phyloP scores from a whole-genome alignment of 2,113 vertebrate species.

The Plotosus lineatus region DNA sequence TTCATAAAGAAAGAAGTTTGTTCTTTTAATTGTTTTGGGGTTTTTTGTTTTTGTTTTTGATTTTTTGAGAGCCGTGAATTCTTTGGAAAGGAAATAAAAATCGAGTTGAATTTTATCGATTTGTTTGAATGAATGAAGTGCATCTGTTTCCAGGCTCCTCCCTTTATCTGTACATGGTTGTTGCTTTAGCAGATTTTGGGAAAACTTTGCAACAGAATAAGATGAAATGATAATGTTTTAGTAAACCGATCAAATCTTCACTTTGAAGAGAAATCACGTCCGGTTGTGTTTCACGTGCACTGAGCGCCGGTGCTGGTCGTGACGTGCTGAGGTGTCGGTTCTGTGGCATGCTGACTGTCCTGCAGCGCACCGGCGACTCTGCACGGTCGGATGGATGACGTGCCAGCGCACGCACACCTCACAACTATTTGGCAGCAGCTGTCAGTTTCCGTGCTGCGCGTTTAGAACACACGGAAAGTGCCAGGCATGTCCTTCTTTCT shows the following conservation, averaged over 20 bases:
- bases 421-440: slow-evolving; percentile 75
- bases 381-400: slow-evolving; percentile 64
- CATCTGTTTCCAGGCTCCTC: neutral
- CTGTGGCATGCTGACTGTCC: neutral
- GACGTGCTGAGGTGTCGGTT: too few relatives aligned
- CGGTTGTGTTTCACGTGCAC: too few relatives aligned
- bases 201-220: neutral
- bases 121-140: neutral
- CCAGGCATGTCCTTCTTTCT: neutral
- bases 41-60: neutral
- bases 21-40: too few relatives aligned
- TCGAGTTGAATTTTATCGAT: neutral
- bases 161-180: neutral
- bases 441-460: slow-evolving; percentile 59
- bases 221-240: neutral
- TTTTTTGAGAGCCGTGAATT: neutral
- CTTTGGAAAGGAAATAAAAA: neutral
- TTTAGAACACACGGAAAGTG: slow-evolving; percentile 39
- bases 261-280: too few relatives aligned
- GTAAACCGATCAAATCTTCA: neutral
- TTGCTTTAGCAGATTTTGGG: neutral
- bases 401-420: slow-evolving; percentile 70
- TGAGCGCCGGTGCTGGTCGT: too few relatives aligned
- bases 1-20: too few relatives aligned
- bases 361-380: neutral